Evolutionary conservation across 2,888 invertebrate genomes (phyloP), one percentile per base, ranked within the genome.

Genomic region (Trachelus iudaicus): DNA sequence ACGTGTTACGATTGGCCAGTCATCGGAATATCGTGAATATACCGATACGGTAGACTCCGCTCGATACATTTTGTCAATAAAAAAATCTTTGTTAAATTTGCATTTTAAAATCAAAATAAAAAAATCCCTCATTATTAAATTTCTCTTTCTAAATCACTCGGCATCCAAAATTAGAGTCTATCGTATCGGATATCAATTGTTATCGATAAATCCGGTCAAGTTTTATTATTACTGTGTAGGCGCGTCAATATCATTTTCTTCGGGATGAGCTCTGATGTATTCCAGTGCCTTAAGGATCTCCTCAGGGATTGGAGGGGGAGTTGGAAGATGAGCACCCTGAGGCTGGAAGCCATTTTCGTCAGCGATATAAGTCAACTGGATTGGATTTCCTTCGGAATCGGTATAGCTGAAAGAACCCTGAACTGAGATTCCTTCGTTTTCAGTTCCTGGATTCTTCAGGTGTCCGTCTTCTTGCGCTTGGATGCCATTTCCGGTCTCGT

Each of bases 331-430:
- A 40, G 86, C 90, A 68, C 92, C 95, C 90, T 92, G 91, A 37
- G 95, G 94, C 81, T 94, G 94, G 93, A 94, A 95, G 79, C 96
- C 95, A 83, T 94, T 94, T 89, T 95, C 95, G 84, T 95, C 94
- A 83, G 96, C 95, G 79, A 93, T 87, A 91, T 95, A 96, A 73
- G 92, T 91, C 80, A 95, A 88, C n/a, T 91, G 87, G 84, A 94
- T 92, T 23, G 92, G 92, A 73, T 93, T 91, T n/a, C 95, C 95
- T 83, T 95, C 95, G 23, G 94, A 94, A 34, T 94, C 93, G 33
- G 92, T 92, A 87, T 93, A 94, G 31, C 92, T 92, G 87, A 90
- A 93, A 2, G 91, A 89, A 23, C 94, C 94, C 78, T 92, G 91
- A 1, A 92, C 93, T 6, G 90, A 85, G 80, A 86, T 87, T 1